Base-by-base conservation (phyloP, 2,113 vertebrate genomes). In the Taxidea taxus region DNA sequence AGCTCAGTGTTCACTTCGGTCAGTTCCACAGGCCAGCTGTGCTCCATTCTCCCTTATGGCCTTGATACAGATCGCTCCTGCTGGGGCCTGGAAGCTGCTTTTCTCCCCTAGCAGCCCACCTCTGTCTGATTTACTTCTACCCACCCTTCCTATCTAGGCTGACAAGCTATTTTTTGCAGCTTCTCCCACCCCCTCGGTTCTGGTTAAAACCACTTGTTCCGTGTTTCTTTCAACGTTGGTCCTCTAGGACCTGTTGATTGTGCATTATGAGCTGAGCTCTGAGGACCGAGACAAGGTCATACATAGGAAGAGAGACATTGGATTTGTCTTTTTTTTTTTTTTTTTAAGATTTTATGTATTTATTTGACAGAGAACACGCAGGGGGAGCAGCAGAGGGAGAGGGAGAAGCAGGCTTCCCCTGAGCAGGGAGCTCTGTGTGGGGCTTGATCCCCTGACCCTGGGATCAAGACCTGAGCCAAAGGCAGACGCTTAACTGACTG, bases 111-210 rank as follows among this genome's bases (percentile, higher is more conserved):
- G 29, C 49, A 34, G 64, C 29, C 51, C 39, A 68, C 8, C 94
- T 98, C 68, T 58, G 60, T 86, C 96, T 98, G 93, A 92, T 54
- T 97, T 94, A 56, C 47, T 95, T 51, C 29, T 37, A 72, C 14
- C 20, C 47, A 77, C 2, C 37, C 27, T 91, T 96, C 68, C 20
- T 42, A 2, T 25, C 75, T 93, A 81, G 29, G 31, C 60, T 90
- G 58, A 49, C 15, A 15, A 34, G 23, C 84, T 92, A 0, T 37
- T 44, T 86, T 90, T 12, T 44, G 44, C 72, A 74, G 37, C 34
- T 68, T 83, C 90, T 37, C 2, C 14, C 81, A 31, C 47, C 51
- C 44, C 44, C 18, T 74, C 74, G 44, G 66, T 37, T 82, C 58
- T 83, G 10, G 54, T 75, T 91, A 74, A 96, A 94, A 49, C 14